Evolutionary conservation across 35 echinoderm and acorn worm genomes (phyloP), one percentile per base, ranked within the genome.

Genomic region (Heliocidaris erythrogramma): DNA sequence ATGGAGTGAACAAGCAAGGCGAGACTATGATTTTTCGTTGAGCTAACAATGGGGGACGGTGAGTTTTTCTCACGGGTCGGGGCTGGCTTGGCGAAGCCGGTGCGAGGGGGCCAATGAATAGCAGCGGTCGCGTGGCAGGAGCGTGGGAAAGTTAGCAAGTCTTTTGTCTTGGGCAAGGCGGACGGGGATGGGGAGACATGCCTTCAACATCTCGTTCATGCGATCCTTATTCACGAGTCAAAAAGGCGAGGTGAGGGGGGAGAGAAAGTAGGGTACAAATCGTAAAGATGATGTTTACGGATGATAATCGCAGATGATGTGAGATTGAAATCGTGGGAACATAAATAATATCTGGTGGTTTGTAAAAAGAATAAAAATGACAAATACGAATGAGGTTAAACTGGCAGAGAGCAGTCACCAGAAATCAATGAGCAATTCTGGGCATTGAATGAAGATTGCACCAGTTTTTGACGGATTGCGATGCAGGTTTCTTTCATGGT

Each of bases 321-420:
- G 65, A 78, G 47, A 92, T 92, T 92, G 47, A 48, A 48, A 92
- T 92, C 91, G 91, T 92, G 91, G 91, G 91, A 92, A 92, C 48
- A 30, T 48, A 59, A 92, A 50, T 30, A 17, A 59, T 27, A 27
- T 78, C 27, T 78, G 65, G 65, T 78, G 65, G 65, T 78, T 78
- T 78, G 65, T n/a, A n/a, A 78, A 78, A n/a, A 78, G n/a, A n/a
- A n/a, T n/a, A n/a, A 21, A 78, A 0, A 78, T 18, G 65, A 78
- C 65, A n/a, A 78, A 78, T 27, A 18, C 21, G 27, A 78, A 78
- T 78, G 17, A 78, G 65, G 65, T 78, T 78, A 78, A 78, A 78
- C 27, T 78, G 65, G 65, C 65, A 78, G 21, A 78, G 65, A 78
- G 21, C 65, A 78, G 65, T 78, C 65, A 78, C 65, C 27, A 24